Base-by-base conservation (phyloP, 2,888 invertebrate genomes). In the Drosophila setosimentum region DNA sequence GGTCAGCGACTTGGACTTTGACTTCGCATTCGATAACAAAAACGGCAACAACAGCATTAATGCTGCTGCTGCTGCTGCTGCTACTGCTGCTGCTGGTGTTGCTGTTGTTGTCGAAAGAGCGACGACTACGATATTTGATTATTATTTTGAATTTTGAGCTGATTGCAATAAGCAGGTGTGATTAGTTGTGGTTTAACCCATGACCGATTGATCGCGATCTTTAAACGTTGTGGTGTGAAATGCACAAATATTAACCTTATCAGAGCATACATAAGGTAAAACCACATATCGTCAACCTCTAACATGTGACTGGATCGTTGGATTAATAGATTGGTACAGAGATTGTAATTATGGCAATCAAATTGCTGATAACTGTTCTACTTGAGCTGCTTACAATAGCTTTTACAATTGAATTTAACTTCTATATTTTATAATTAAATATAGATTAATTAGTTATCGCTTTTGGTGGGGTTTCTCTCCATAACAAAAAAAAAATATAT, bases 1-100 rank as follows among this genome's bases (percentile, higher is more conserved):
- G 86, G 86, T 86, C 86, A 77, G 82, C 83, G 78, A 83, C 88
- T 73, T 78, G 4, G 45, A 24, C 13, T 27, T 55, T 27, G 27
- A 21, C 21, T 45, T 45, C 48, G 85, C 35, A 21, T 48, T 18
- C 54, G 67, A 82, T 82, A 83, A 75, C 68, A 54, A 64, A 49
- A 68, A 48, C 54, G 33, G 33, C 37, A 48, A 29, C 63, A n/a
- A 13, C 49, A 65, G 27, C 45, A 63, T 8, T 11, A 18, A 16
- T 29, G 58, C 10, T 45, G 45, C 6, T 40, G 45, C 30, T 40
- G 55, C 18, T 35, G 30, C 42, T 29, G 37, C 6, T 21, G 48
- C 2, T 16, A 48, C 18, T 35, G 30, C 32, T 32, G 37, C 45
- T 53, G 37, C 10, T 50, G 48, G 29, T 21, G 29, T 1, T 35